Conservation (phyloP, 2,888 invertebrate genomes). For the Stramonita haemastoma region DNA sequence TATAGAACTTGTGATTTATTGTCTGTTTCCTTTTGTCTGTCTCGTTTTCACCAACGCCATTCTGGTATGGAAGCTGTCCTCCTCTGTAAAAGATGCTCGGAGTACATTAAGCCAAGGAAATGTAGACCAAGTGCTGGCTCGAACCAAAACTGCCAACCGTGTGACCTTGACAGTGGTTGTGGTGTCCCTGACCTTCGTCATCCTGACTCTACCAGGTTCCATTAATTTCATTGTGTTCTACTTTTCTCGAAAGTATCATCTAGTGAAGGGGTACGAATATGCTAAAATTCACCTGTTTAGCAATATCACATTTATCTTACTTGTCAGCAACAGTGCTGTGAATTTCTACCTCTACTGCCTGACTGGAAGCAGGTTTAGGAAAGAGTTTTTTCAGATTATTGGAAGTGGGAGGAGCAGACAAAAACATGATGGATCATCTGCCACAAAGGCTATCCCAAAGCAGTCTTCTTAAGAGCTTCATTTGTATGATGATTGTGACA, state of each 20-base stretch:
- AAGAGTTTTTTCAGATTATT: neutral
- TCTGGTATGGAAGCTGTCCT: neutral
- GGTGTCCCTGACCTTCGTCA: neutral
- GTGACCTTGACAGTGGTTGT: constrained; percentile 18
- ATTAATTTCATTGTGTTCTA: neutral
- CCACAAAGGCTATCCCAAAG: too few relatives aligned
- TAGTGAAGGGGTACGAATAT: neutral
- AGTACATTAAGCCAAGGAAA: neutral
- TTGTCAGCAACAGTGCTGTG: neutral
- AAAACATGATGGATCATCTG: neutral
- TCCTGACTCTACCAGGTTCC: neutral
- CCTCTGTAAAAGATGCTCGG: neutral
- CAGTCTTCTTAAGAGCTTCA: too few relatives aligned
- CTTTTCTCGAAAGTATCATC: neutral
- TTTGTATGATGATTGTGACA: too few relatives aligned
- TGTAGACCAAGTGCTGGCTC: neutral
- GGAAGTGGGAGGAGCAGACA: neutral
- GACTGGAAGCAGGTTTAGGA: constrained; percentile 17
- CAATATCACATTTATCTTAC: neutral
- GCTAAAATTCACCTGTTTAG: neutral
- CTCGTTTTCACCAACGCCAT: neutral
- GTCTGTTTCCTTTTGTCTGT: neutral
- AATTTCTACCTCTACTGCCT: constrained; percentile 26
- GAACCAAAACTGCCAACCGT: neutral
- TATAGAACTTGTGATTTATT: neutral